Evolutionary conservation across 1,140 invertebrate genomes (phyloP), one percentile per base, ranked within the genome.

Genomic region (Drosophila albomicans): DNA sequence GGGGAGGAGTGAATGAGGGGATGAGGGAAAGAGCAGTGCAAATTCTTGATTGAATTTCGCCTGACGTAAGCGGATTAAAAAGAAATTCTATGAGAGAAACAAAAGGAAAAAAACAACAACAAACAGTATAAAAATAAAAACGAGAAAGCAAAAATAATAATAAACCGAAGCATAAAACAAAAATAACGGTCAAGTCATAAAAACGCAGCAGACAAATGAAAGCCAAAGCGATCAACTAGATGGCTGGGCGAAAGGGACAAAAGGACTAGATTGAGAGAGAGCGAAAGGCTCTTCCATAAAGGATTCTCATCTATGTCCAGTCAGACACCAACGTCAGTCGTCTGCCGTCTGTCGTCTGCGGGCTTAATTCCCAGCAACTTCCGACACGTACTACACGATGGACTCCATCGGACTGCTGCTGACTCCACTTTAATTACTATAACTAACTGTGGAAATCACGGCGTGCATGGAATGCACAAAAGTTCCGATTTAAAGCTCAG

Each of bases 1-100:
- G 32, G 3, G 3, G n/a, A 51, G 30, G 15, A 16, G 11, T 6
- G 45, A 5, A 30, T 8, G 4, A 41, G 20, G 20, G 20, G 32
- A 54, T 28, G 16, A n/a, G 13, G 20, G 20, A 54, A 46, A 65
- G 61, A 64, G 59, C 70, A 58, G 57, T 78, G 78, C 61, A 78
- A 80, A 80, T 67, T 80, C 75, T 79, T 81, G 79, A 81, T 81
- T 81, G 79, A 81, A 81, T 81, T 79, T 79, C 58, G 65, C 72
- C 76, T 81, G 76, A 81, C 79, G 79, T 81, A 81, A 81, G 79
- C 79, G 79, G 79, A 81, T 81, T 81, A 81, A 79, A 80, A 79
- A 63, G 74, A 76, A 81, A 71, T 75, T 81, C 79, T 81, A 81
- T 79, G 71, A 67, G 25, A 16, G 32, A 63, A 66, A 61, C 51